Evolutionary conservation across 1,140 invertebrate genomes (phyloP).

Genomic region (Lordiphosa collinella): DNA sequence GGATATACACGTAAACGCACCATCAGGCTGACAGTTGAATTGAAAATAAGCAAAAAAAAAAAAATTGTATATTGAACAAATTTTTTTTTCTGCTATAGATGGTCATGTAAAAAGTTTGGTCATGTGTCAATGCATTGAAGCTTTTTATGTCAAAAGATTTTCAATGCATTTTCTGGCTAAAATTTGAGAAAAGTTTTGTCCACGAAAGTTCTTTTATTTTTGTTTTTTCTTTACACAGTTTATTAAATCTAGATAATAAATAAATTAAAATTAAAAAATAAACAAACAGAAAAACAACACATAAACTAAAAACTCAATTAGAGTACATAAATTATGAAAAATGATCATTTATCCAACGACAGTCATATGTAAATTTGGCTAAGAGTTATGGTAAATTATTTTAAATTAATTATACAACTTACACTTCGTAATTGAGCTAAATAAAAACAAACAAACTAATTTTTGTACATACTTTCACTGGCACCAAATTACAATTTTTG

Average conservation of each 20-base stretch:
- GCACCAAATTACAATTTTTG: slow-evolving; percentile 42
- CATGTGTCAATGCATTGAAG: slow-evolving; percentile 57
- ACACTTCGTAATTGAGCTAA: slow-evolving; percentile 54
- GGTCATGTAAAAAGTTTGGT: slow-evolving; percentile 54
- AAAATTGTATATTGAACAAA: slow-evolving; percentile 52
- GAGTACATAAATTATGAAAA: slow-evolving; percentile 9
- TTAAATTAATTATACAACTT: slow-evolving; percentile 6
- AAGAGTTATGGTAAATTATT: slow-evolving; percentile 21
- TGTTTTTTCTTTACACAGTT: slow-evolving; percentile 30
- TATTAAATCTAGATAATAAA: slow-evolving; percentile 50
- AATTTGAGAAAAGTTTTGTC: not conserved
- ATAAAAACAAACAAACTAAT: slow-evolving; percentile 21
- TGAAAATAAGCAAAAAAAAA: slow-evolving; percentile 12
- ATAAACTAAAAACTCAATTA: slow-evolving; percentile 22
- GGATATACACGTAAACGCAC: slow-evolving; percentile 60
- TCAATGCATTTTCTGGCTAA: slow-evolving; percentile 4
- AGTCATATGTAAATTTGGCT: slow-evolving; percentile 62
- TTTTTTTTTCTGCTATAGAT: slow-evolving; percentile 56
- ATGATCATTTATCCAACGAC: slow-evolving; percentile 40
- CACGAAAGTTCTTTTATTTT: slow-evolving; percentile 23
- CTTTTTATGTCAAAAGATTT: slow-evolving; percentile 23
- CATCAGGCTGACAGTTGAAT: slow-evolving; percentile 38
- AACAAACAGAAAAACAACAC: slow-evolving; percentile 62
- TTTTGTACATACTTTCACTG: slow-evolving; percentile 73
- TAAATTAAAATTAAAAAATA: slow-evolving; percentile 71